Evolutionary conservation across 2,888 invertebrate genomes (phyloP).

Genomic region (Sphaeridia pumilis): DNA sequence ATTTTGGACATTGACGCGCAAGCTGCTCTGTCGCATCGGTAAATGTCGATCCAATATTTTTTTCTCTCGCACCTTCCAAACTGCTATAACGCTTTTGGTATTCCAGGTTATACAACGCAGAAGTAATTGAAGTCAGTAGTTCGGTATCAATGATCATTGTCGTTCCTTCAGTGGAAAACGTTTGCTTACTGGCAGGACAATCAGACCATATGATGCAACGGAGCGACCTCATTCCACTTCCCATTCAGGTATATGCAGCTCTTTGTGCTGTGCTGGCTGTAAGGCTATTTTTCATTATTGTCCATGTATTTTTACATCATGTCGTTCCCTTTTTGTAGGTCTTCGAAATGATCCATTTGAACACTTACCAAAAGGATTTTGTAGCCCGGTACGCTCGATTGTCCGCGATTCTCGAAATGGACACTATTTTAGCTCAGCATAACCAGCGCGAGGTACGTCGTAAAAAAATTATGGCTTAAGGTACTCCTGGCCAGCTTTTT

Average conservation of each 20-base stretch:
- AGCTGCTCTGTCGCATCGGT: slow-evolving; percentile 33
- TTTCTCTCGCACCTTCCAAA: background rate
- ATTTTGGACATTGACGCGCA: slow-evolving; percentile 30
- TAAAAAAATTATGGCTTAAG: background rate
- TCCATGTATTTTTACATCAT: no score
- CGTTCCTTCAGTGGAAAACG: slow-evolving; percentile 81
- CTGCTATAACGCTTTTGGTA: background rate
- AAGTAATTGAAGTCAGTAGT: slow-evolving; percentile 80
- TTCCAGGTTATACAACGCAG: slow-evolving; percentile 78
- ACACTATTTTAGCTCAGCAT: slow-evolving; percentile 81
- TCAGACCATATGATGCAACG: slow-evolving; percentile 72
- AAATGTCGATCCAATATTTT: background rate
- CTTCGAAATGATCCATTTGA: slow-evolving; percentile 83
- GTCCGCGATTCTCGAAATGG: slow-evolving; percentile 85
- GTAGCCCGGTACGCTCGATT: slow-evolving; percentile 82
- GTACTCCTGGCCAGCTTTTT: background rate
- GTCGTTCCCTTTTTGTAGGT: slow-evolving; percentile 40
- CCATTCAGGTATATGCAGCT: slow-evolving; percentile 60
- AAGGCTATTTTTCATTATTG: no score
- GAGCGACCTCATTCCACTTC: slow-evolving; percentile 74
- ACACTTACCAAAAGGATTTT: slow-evolving; percentile 83
- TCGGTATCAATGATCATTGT: slow-evolving; percentile 86
- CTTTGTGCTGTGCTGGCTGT: background rate
- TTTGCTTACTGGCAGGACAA: slow-evolving; percentile 74
- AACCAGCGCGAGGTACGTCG: slow-evolving; percentile 63